phyloP scores from a whole-genome alignment of 2,888 invertebrate genomes.

The Biston stratarius region DNA sequence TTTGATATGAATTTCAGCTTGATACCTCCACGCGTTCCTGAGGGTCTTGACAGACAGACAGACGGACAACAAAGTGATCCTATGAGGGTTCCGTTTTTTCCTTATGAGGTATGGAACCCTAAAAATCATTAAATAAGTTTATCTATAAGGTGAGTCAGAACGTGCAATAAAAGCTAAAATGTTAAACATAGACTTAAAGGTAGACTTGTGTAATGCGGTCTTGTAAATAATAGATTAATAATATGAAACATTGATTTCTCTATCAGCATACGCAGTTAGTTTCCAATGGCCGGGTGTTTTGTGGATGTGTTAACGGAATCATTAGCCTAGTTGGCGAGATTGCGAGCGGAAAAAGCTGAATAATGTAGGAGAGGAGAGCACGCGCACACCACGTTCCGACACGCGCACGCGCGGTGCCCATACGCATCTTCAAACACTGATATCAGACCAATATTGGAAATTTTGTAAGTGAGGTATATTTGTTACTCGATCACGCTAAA shows the following conservation, averaged over 20 bases:
- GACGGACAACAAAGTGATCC: too few species aligned
- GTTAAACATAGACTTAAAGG: too few species aligned
- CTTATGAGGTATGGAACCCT: too few species aligned
- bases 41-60: too few species aligned
- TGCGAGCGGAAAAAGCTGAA: conserved; percentile 79
- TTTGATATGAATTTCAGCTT: too few species aligned
- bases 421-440: conserved; percentile 52
- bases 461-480: too few species aligned
- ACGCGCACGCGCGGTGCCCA: conserved; percentile 34
- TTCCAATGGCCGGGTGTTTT: conserved; percentile 76
- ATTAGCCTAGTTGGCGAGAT: conserved; percentile 79
- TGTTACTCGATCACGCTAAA: too few species aligned
- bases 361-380: conserved; percentile 65
- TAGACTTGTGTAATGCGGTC: conserved; percentile 24
- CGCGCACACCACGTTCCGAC: conserved; percentile 49
- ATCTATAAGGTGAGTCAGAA: background rate
- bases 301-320: conserved; percentile 83
- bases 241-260: conserved; percentile 53
- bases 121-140: too few species aligned
- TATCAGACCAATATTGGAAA: background rate
- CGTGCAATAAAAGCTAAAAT: background rate
- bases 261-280: conserved; percentile 69
- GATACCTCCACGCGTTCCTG: too few species aligned
- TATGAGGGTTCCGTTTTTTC: too few species aligned
- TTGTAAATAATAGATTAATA: conserved; percentile 37